Evolutionary conservation across 1,140 invertebrate genomes (phyloP), one percentile per base, ranked within the genome.

Genomic region (Hyphantria cunea): DNA sequence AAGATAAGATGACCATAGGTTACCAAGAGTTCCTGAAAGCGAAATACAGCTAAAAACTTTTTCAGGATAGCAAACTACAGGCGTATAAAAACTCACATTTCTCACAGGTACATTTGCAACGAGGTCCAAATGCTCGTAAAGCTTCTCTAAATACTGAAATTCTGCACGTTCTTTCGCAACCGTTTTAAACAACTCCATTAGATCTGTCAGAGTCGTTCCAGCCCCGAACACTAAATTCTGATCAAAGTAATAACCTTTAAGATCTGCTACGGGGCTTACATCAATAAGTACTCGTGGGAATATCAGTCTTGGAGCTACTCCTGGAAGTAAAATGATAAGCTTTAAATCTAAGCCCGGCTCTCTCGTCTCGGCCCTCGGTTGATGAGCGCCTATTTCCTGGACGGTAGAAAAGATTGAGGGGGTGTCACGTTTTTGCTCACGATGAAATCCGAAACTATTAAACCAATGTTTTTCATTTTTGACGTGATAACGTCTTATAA

Each of bases 71-170:
- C 6, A 34, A 34, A 34, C 33, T 34, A 44, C n/a, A 8, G n/a
- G 10, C 13, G 42, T n/a, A 8, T 44, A 13, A 44, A 13, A 13
- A 8, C n/a, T 89, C 83, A 95, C 94, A 84, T 95, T 95, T 84
- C 94, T 87, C 9, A 96, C 92, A 4, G 94, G 92, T 34, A 94
- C 92, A 74, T 93, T 93, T 3, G 94, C 95, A 15, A 95, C 92
- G 39, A 94, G 78, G 73, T 94, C 93, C 12, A 95, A 89, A 76
- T 95, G 95, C 60, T 93, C 86, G 14, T 92, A 93, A 11, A 95
- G 74, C 33, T 91, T 86, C 13, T 72, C 71, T 14, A 94, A 72
- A 70, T 95, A 94, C 0, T 76, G 72, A 64, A 94, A 94, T 14
- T 92, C 88, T 14, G 73, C 72, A 45, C 66, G 61, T n/a, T 76